Evolutionary conservation across 2,113 vertebrate genomes (phyloP).

Genomic region (Micronycteris hirsuta): DNA sequence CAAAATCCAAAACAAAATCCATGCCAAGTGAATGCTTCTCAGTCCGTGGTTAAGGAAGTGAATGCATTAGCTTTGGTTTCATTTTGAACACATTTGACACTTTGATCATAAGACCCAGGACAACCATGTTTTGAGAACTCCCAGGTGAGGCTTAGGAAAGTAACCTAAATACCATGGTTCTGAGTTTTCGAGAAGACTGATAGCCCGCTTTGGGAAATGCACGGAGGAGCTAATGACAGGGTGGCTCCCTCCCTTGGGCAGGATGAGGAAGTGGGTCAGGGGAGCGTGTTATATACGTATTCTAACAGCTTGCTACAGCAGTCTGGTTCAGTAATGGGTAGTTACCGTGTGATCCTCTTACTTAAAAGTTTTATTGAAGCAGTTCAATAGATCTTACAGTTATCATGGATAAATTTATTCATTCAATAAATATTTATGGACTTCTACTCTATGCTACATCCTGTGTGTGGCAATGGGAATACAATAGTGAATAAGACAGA

Average conservation of each 20-base stretch:
- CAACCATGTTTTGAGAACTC: neutral
- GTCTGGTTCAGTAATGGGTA: neutral
- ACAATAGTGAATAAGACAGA: neutral
- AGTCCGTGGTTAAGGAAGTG: neutral
- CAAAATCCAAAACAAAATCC: conserved; percentile 29
- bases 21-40: neutral
- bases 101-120: neutral
- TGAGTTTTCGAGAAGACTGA: neutral
- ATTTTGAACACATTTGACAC: neutral
- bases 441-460: neutral
- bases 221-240: neutral
- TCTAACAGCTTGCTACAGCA: neutral
- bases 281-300: neutral
- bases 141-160: neutral
- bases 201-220: too few relatives aligned
- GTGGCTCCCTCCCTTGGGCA: neutral
- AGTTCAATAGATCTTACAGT: neutral
- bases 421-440: neutral
- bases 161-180: neutral
- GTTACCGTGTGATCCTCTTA: neutral
- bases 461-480: neutral
- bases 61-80: neutral
- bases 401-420: neutral
- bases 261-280: neutral
- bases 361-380: neutral